Conservation (phyloP, 2,888 invertebrate species). For the Phortica magna region DNA sequence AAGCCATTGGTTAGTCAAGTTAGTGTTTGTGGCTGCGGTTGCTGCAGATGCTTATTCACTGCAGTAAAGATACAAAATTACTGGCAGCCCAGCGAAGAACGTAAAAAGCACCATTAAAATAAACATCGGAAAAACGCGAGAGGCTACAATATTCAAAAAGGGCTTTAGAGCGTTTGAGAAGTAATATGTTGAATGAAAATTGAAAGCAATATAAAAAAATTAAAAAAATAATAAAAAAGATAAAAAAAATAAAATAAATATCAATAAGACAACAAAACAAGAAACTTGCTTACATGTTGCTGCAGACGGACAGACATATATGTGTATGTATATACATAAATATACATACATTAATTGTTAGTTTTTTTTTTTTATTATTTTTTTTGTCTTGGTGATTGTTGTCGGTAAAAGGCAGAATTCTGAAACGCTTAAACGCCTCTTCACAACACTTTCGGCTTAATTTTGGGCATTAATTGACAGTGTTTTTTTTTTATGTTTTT, state of each 20-base stretch:
- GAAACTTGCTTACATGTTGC: slow-evolving; percentile 34
- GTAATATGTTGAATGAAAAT: slow-evolving; percentile 13
- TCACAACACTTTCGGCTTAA: slow-evolving; percentile 70
- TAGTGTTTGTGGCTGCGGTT: slow-evolving; percentile 8
- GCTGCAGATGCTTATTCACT: neutral
- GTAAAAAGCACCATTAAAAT: slow-evolving; percentile 38
- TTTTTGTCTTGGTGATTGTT: slow-evolving; percentile 2
- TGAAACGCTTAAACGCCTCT: slow-evolving; percentile 76
- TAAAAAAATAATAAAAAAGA: neutral
- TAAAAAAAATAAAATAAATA: slow-evolving; percentile 31
- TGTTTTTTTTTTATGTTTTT: slow-evolving; percentile 36
- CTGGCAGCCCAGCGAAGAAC: neutral
- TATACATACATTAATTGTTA: slow-evolving; percentile 18
- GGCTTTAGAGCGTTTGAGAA: slow-evolving; percentile 35
- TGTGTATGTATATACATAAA: too few species aligned
- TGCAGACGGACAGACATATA: too few species aligned
- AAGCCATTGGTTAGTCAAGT: slow-evolving; percentile 42
- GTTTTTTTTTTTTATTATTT: slow-evolving; percentile 13
- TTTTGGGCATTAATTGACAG: slow-evolving; percentile 44
- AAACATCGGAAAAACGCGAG: slow-evolving; percentile 11
- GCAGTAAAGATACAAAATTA: slow-evolving; percentile 20
- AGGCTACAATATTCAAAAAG: slow-evolving; percentile 31
- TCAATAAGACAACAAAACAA: slow-evolving; percentile 20
- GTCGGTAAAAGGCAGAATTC: slow-evolving; percentile 57
- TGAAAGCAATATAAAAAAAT: slow-evolving; percentile 6